phyloP scores from a whole-genome alignment of 2,797 vertebrate genomes.

The Anguilla marmorata region DNA sequence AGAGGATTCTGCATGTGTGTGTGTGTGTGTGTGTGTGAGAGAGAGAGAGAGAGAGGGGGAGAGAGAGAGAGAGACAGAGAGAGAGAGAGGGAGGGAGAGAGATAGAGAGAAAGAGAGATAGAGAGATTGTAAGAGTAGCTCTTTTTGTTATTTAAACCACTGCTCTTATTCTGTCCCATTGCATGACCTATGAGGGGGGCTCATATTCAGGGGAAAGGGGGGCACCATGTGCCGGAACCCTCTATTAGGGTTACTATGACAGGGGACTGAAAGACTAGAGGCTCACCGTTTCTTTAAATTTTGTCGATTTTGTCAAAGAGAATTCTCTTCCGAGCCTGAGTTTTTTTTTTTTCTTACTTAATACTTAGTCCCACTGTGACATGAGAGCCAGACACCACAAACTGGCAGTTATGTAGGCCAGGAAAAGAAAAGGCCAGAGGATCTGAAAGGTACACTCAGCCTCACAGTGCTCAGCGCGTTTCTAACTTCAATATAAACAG shows the following conservation, averaged over 20 bases:
- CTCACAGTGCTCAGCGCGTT: background rate
- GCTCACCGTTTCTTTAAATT: background rate
- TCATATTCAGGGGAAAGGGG: background rate
- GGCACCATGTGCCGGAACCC: conserved; percentile 27
- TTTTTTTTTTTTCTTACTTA: background rate
- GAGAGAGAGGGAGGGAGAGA: background rate
- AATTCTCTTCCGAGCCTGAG: background rate
- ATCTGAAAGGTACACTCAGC: background rate
- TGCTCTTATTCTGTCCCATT: conserved; percentile 3
- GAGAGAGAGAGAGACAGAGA: background rate
- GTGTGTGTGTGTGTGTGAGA: background rate
- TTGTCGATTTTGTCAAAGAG: background rate
- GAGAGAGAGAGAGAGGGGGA: background rate
- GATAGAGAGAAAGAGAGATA: background rate
- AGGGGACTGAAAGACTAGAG: conserved; percentile 31
- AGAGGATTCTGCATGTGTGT: background rate
- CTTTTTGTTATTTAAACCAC: background rate
- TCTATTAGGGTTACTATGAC: conserved; percentile 43
- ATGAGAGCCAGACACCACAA: background rate
- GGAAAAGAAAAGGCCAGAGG: background rate
- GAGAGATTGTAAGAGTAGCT: background rate
- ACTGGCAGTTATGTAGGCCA: background rate
- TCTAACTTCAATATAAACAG: background rate
- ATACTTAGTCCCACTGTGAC: background rate
- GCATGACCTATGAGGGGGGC: background rate